Evolutionary conservation across 2,888 invertebrate genomes (phyloP).

Genomic region (Timandra comae): DNA sequence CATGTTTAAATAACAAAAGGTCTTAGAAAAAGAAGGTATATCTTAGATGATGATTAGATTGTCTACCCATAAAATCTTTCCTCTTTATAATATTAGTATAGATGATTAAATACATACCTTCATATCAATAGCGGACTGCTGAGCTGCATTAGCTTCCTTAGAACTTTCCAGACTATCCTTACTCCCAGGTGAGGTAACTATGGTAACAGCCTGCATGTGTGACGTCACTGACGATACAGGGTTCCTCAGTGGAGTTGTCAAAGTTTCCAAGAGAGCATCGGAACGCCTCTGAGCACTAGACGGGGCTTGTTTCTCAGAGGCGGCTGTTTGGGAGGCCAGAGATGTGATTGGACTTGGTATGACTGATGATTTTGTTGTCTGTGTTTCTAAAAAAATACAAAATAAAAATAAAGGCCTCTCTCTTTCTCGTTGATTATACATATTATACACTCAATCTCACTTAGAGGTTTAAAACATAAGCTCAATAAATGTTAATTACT

Average conservation of each 20-base stretch:
- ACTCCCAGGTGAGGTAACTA: conserved; percentile 46
- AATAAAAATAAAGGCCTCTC: no score
- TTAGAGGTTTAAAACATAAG: no score
- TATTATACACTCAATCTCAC: no score
- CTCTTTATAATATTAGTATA: no score
- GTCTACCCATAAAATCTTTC: no score
- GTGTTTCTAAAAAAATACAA: no score
- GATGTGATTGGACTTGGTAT: conserved; percentile 60
- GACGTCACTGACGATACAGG: conserved; percentile 42
- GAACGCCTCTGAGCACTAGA: conserved; percentile 62
- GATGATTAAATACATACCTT: no score
- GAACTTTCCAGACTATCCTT: conserved; percentile 56
- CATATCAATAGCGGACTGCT: conserved; percentile 56
- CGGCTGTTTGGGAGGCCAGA: conserved; percentile 51
- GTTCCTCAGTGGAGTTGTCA: conserved; percentile 60
- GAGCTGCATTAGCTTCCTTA: conserved; percentile 49
- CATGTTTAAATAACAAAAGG: no score
- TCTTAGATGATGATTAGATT: no score
- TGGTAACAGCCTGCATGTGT: conserved; percentile 31
- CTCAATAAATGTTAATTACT: no score
- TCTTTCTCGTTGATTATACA: no score
- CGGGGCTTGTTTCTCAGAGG: conserved; percentile 56
- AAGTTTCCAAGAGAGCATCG: conserved; percentile 62
- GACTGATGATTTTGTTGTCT: conserved; percentile 60
- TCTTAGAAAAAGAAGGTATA: no score